These are phyloP conservation scores for Chalcosyrphus nemorum DNA, from an alignment of 2,888 invertebrate species.

Conservation along the genomic window DNA sequence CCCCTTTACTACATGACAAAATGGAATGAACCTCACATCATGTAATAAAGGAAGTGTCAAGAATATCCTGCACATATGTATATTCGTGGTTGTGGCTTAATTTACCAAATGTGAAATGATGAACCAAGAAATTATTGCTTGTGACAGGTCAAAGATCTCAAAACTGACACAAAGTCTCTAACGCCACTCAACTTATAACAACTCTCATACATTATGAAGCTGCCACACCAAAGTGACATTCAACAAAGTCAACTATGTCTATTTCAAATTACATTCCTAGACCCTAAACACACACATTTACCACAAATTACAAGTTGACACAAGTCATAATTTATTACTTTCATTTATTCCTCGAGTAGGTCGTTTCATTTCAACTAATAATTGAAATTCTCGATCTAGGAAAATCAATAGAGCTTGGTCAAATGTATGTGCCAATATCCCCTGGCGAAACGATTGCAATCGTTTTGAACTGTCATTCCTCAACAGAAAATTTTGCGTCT, in stretches of 20 bases:
- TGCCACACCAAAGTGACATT: background rate
- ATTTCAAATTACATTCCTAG: background rate
- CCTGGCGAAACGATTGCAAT: constrained; percentile 34
- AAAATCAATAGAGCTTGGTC: constrained; percentile 26
- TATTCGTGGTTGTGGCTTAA: too few species aligned
- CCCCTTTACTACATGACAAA: too few species aligned
- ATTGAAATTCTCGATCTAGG: constrained; percentile 49
- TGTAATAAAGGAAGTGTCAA: too few species aligned
- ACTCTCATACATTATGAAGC: background rate
- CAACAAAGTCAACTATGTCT: background rate
- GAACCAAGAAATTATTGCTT: too few species aligned
- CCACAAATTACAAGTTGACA: background rate
- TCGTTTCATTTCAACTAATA: constrained; percentile 20
- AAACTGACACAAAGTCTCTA: too few species aligned
- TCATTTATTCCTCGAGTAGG: background rate
- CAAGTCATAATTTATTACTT: constrained; percentile 7
- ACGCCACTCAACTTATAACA: background rate
- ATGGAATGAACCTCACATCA: too few species aligned
- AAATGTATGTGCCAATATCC: constrained; percentile 17
- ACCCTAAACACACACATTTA: background rate
- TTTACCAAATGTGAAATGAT: too few species aligned
- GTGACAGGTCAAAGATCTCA: too few species aligned
- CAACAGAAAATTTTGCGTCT: constrained; percentile 9
- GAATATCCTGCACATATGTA: too few species aligned
- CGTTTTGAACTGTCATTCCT: constrained; percentile 32